A percentile compares a stretch with the other conserved stretches of the same genome.
These are phyloP conservation scores for Carposina sasakii DNA, from an alignment of 1,140 invertebrate genomes.

Conservation along the genomic window DNA sequence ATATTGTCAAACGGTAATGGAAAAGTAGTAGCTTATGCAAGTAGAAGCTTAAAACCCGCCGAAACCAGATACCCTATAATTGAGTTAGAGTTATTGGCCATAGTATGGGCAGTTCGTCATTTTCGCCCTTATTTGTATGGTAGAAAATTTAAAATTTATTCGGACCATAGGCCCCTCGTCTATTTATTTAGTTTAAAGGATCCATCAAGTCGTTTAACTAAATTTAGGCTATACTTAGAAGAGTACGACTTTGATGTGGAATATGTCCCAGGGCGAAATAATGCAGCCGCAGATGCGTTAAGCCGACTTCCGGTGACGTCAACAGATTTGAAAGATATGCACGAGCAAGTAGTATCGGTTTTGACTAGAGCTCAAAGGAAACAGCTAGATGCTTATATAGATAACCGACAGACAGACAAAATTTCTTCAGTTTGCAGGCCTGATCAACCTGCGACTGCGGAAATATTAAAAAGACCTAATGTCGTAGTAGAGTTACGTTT, in stretches of 20 bases:
- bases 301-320: neutral
- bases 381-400: neutral
- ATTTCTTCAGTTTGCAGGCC: neutral
- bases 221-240: constrained; percentile 25
- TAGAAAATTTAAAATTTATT: constrained; percentile 44
- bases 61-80: constrained; percentile 54
- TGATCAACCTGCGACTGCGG: constrained; percentile 1
- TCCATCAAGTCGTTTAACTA: constrained; percentile 16
- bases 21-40: constrained; percentile 47
- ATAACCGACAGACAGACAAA: neutral
- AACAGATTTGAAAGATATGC: neutral
- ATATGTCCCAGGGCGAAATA: constrained; percentile 29
- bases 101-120: constrained; percentile 48
- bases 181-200: constrained; percentile 16
- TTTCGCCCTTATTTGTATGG: constrained; percentile 16
- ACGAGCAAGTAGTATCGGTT: neutral
- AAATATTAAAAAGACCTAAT: constrained; percentile 3
- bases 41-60: constrained; percentile 36
- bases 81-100: constrained; percentile 58
- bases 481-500: neutral
- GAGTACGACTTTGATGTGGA: constrained; percentile 47
- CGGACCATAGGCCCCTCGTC: constrained; percentile 50
- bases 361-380: constrained; percentile 5
- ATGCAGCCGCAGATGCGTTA: constrained; percentile 19
- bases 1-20: constrained; percentile 17